Evolutionary conservation across 2,797 vertebrate genomes (phyloP), one percentile per base, ranked within the genome.

Genomic region (Paguma larvata): DNA sequence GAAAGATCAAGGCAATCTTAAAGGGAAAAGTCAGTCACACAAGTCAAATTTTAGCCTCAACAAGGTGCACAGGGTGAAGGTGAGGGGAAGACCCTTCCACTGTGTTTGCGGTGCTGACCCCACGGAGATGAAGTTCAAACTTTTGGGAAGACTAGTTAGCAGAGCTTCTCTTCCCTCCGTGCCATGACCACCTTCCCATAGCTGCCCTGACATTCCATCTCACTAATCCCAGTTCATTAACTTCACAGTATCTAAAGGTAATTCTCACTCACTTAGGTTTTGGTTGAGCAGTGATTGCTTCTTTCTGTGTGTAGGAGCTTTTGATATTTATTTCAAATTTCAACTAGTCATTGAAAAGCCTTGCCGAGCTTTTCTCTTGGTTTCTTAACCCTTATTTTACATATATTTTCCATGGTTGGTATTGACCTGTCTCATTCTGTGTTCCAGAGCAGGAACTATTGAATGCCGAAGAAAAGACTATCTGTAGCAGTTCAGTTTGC

Each of bases 301-400:
- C 7, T 70, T 78, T 79, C 70, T 65, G 12, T 48, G 19, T 56
- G 75, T 41, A 62, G 7, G 46, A 85, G 3, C 46, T 87, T 53
- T 80, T 94, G n/a, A 80, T 94, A 91, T 27, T 79, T 25, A 70
- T 6, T 53, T 4, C 32, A 79, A 91, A 75, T 67, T 88, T 91
- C 65, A 79, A 77, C 16, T 82, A 63, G 82, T 7, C 89, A 72
- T 73, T 62, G n/a, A n/a, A n/a, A n/a, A n/a, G n/a, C 19, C 41
- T 89, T 59, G 13, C 41, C 5, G 94, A n/a, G 0, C 0, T 34
- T 84, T 79, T 82, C 9, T 48, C 32, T 53, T 30, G 23, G 2
- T 27, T 72, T 90, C 14, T 88, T 41, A 72, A 8, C 14, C 23
- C 11, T 65, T 84, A 25, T 73, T 73, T 72, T 87, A 9, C n/a